Base-by-base conservation (phyloP, 1,140 invertebrate genomes). In the Camponotus vicinus region DNA sequence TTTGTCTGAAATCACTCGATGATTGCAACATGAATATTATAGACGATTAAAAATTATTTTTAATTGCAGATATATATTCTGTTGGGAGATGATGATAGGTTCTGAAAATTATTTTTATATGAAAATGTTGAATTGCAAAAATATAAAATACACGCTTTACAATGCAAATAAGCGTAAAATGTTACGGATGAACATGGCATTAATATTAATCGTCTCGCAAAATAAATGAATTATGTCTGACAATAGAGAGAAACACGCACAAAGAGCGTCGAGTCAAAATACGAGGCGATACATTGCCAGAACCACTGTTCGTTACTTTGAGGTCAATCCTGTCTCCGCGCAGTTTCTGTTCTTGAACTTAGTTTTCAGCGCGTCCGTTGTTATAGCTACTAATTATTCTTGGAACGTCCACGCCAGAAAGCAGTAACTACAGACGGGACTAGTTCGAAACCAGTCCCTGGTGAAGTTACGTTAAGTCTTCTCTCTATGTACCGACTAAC, bases 351-450 rank as follows among this genome's bases (percentile, higher is more conserved):
- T 85, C 87, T 86, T 88, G 89, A 92, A 85, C 86, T 91, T 91
- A 91, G 89, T 89, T 92, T 91, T 67, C 78, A 70, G 34, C 64
- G 34, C 82, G 61, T 66, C 69, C 49, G 76, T 77, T 64, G 70
- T 77, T 79, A 84, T 85, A 78, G 86, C 85, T 78, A 67, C 86
- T 92, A 92, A 92, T 93, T 92, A 92, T 92, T 92, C 91, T 89
- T 90, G 91, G 83, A 89, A 90, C 88, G 89, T 84, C 88, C 89
- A 70, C 64, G 78, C 79, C 86, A 87, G 88, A 83, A 83, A 83
- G 79, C 49, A 64, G 21, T 40, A 69, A 79, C 75, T 86, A 67
- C 64, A 79, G 42, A 45, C 64, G 15, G 15, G 42, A 88, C 80
- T 57, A 64, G 75, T 67, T 63, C 37, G 18, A 78, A 77, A 83